phyloP scores from a whole-genome alignment of 2,113 vertebrate species.

The Sula dactylatra region DNA sequence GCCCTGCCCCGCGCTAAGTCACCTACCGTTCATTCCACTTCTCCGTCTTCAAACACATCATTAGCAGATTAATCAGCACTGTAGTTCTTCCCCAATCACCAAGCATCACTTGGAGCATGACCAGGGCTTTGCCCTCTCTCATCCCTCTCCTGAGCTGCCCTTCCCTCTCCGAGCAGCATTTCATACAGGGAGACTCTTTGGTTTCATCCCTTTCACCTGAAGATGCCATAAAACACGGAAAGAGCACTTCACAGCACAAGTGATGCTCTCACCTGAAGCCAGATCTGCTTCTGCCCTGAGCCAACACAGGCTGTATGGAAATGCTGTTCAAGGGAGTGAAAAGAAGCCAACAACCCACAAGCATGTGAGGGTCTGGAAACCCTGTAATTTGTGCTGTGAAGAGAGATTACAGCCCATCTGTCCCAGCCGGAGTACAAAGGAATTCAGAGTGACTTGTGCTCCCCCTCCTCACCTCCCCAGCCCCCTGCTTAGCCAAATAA shows the following conservation, averaged over 20 bases:
- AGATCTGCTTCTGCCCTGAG: background rate
- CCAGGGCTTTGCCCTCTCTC: background rate
- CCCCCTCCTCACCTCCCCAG: background rate
- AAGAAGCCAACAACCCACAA: background rate
- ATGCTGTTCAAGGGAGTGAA: background rate
- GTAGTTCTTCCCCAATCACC: background rate
- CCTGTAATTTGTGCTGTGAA: background rate
- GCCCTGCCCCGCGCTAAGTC: background rate
- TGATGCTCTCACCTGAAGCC: rapidly evolving
- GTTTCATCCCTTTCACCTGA: background rate
- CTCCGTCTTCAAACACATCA: background rate
- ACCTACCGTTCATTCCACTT: background rate
- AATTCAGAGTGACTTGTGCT: background rate
- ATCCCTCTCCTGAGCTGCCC: background rate
- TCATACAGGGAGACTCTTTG: background rate
- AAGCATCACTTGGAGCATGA: background rate
- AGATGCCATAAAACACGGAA: background rate
- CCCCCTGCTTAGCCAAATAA: background rate
- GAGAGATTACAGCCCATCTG: background rate
- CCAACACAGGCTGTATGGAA: background rate
- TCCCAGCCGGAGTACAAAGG: background rate
- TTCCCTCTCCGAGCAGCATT: background rate
- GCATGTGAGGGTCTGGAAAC: background rate
- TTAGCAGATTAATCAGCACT: background rate
- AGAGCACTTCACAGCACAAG: background rate